A percentile compares a stretch with the other conserved stretches of the same genome.
These are phyloP conservation scores for Amblyornis subalaris DNA, from an alignment of 2,113 vertebrate genomes.

Conservation along the genomic window DNA sequence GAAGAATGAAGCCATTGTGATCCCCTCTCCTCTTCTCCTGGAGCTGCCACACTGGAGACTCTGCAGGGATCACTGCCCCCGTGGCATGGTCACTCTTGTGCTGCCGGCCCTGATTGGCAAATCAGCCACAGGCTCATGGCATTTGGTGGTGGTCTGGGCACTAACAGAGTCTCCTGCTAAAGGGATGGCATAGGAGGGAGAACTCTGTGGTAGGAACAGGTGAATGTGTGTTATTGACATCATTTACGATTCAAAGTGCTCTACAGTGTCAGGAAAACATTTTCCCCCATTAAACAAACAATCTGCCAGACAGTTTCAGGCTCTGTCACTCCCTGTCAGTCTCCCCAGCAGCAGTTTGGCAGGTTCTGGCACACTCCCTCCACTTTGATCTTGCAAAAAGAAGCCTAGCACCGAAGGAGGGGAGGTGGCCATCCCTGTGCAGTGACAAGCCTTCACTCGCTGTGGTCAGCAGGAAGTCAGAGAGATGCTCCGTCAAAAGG, in stretches of 20 bases:
- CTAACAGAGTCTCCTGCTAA: not conserved
- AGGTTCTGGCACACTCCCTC: not conserved
- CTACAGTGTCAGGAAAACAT: conserved; percentile 44
- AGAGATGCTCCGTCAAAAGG: not conserved
- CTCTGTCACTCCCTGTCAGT: conserved; percentile 34
- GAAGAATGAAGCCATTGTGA: conserved; percentile 37
- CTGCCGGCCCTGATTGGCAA: not conserved
- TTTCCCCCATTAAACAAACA: conserved; percentile 52
- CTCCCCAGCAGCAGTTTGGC: conserved; percentile 20
- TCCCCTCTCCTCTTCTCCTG: not conserved
- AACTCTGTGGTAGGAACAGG: not conserved
- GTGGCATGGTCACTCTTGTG: not conserved
- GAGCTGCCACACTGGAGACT: not conserved
- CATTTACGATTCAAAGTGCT: not conserved
- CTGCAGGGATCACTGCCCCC: not conserved
- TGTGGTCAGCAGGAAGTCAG: not conserved
- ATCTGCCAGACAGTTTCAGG: conserved; percentile 57
- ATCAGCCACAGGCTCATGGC: not conserved
- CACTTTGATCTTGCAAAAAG: not conserved
- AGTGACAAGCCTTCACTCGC: not conserved
- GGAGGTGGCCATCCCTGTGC: not conserved
- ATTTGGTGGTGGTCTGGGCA: not conserved
- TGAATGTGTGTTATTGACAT: not conserved
- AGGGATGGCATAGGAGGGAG: not conserved
- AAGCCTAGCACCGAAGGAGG: not conserved